Percentiles rank a stretch among this genome's conserved stretches.
Conservation (phyloP, 2,797 vertebrate species). For the Hapalemur alaotrensis region DNA sequence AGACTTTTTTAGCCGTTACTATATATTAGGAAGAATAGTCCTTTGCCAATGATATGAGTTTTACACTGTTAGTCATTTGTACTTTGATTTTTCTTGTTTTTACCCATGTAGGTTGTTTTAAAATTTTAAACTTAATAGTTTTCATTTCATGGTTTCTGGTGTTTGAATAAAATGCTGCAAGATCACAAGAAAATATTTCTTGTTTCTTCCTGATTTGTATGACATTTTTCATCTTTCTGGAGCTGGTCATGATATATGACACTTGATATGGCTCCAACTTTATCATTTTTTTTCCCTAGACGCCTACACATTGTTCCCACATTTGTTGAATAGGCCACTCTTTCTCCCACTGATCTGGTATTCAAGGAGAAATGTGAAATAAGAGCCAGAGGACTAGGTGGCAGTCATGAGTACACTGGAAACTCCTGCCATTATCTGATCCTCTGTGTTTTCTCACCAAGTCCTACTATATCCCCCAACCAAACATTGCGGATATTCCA, state of each 20-base stretch:
- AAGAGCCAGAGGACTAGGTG: background rate
- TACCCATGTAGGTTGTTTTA: background rate
- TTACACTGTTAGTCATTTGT: background rate
- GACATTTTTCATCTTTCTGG: background rate
- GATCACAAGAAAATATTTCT: background rate
- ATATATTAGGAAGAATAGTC: background rate
- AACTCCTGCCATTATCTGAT: background rate
- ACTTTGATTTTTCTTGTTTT: background rate
- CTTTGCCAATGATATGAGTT: background rate
- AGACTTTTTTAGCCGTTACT: background rate
- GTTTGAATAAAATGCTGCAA: background rate
- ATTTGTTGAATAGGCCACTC: background rate
- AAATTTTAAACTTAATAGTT: background rate
- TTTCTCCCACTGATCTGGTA: background rate
- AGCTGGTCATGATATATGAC: background rate
- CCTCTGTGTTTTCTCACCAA: background rate
- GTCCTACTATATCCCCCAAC: background rate
- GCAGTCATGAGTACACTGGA: background rate
- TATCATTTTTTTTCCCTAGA: background rate
- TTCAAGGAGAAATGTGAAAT: background rate
- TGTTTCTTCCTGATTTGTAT: background rate
- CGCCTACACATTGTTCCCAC: background rate
- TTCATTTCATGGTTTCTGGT: background rate
- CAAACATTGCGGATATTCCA: background rate
- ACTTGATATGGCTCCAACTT: background rate